These are phyloP conservation scores for Muricea muricata DNA, from an alignment of 92 coral and sea anemone species.

Conservation along the genomic window DNA sequence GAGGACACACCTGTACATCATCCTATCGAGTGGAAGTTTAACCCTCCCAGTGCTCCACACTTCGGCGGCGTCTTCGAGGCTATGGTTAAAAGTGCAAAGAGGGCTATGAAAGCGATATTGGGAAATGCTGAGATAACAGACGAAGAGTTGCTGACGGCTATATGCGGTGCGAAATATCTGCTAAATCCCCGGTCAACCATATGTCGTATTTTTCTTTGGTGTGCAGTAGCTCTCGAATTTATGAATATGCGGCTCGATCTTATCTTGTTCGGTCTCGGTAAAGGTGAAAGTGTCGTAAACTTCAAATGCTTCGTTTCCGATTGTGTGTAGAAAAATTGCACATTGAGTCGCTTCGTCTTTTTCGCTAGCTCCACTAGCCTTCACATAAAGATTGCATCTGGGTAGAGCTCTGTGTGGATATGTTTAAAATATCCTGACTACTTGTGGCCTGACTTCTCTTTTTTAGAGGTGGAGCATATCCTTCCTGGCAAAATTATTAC, in stretches of 20 bases:
- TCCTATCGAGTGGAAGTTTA: slow-evolving; percentile 63
- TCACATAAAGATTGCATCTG: slow-evolving; percentile 2
- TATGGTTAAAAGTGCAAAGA: slow-evolving; percentile 65
- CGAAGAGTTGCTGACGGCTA: slow-evolving; percentile 50
- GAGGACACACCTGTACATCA: slow-evolving; percentile 34
- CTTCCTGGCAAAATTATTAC: too few relatives aligned
- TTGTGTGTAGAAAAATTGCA: slow-evolving; percentile 38
- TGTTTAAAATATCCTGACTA: too few relatives aligned
- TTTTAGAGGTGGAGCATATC: too few relatives aligned
- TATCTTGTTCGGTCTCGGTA: slow-evolving; percentile 30
- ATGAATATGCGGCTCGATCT: slow-evolving; percentile 37
- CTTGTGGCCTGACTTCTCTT: too few relatives aligned
- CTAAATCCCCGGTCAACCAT: slow-evolving; percentile 58
- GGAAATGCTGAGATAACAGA: slow-evolving; percentile 38
- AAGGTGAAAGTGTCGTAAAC: slow-evolving; percentile 48
- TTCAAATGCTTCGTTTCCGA: slow-evolving; percentile 50
- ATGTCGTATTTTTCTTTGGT: slow-evolving; percentile 48
- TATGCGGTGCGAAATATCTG: slow-evolving; percentile 61
- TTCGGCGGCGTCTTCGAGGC: slow-evolving; percentile 67
- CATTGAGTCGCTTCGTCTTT: slow-evolving; percentile 49
- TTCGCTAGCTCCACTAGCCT: slow-evolving; percentile 45
- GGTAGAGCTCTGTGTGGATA: too few relatives aligned
- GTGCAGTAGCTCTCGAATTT: slow-evolving; percentile 53
- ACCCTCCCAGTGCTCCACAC: slow-evolving; percentile 59
- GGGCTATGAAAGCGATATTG: slow-evolving; percentile 47